A percentile compares a stretch with the other conserved stretches of the same genome.
Conservation (phyloP, 1,140 invertebrate genomes). For the Armadillidium nasatum region DNA sequence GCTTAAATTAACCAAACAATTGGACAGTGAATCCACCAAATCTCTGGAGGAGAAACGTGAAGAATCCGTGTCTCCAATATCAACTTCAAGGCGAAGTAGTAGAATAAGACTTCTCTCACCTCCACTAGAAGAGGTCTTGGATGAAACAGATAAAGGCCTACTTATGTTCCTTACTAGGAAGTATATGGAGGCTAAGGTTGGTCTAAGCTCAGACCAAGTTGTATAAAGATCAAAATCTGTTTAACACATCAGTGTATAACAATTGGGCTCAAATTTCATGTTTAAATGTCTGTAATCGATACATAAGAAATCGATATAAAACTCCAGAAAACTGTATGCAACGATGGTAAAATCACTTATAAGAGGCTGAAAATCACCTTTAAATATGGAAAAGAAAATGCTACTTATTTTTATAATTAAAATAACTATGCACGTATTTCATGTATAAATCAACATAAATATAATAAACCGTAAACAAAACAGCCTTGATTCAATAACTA, state of each 20-base stretch:
- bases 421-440: too few species aligned
- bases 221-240: not conserved
- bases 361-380: too few species aligned
- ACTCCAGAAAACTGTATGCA: too few species aligned
- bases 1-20: too few species aligned
- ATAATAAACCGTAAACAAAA: too few species aligned
- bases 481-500: too few species aligned
- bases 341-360: too few species aligned
- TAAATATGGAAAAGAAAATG: too few species aligned
- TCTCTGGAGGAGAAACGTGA: not conserved
- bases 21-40: too few species aligned
- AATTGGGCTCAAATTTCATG: slow-evolving; percentile 2
- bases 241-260: not conserved
- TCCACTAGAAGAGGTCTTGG: not conserved
- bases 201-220: not conserved
- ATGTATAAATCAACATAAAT: too few species aligned
- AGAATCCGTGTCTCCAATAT: not conserved
- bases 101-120: not conserved
- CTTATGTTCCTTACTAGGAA: slow-evolving; percentile 3
- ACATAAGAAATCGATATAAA: too few species aligned
- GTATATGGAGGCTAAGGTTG: not conserved
- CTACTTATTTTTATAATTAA: too few species aligned
- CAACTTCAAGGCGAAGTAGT: not conserved
- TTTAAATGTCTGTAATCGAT: slow-evolving; percentile 9
- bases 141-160: slow-evolving; percentile 4